These are phyloP conservation scores for Amblyopsis hoosieri DNA, from an alignment of 2,797 vertebrate species.

Conservation along the genomic window DNA sequence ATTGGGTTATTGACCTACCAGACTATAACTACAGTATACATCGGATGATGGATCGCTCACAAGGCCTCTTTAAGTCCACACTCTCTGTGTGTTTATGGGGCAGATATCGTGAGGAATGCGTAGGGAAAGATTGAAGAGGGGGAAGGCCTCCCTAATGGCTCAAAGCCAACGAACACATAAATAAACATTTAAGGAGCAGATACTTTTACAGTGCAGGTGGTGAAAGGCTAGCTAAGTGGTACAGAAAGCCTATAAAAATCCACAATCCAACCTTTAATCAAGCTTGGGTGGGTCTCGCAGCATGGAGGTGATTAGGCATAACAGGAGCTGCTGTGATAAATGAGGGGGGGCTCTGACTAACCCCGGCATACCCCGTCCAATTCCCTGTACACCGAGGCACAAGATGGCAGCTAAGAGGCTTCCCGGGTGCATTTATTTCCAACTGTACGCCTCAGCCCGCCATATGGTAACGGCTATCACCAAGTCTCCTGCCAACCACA, in stretches of 20 bases:
- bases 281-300: slow-evolving; percentile 69
- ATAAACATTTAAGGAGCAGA: slow-evolving; percentile 73
- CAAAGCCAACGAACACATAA: slow-evolving; percentile 73
- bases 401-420: slow-evolving; percentile 63
- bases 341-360: slow-evolving; percentile 44
- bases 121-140: slow-evolving; percentile 20
- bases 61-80: slow-evolving; percentile 29
- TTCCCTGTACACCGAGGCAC: slow-evolving; percentile 35
- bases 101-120: slow-evolving; percentile 27
- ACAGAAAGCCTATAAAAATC: slow-evolving; percentile 70
- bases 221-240: slow-evolving; percentile 69
- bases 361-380: slow-evolving; percentile 29
- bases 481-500: slow-evolving; percentile 38
- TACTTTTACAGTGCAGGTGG: slow-evolving; percentile 75
- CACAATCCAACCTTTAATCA: slow-evolving; percentile 76
- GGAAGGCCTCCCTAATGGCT: slow-evolving; percentile 58
- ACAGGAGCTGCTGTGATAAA: slow-evolving; percentile 65
- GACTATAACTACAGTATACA: slow-evolving; percentile 6
- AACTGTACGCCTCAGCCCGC: slow-evolving; percentile 43
- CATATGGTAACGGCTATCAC: slow-evolving; percentile 64
- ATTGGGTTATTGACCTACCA: slow-evolving; percentile 1
- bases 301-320: slow-evolving; percentile 76
- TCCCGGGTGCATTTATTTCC: slow-evolving; percentile 60
- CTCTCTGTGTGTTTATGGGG: slow-evolving; percentile 51
- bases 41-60: slow-evolving; percentile 9